These are phyloP conservation scores for Corella eumyota DNA, from an alignment of 23 tunicate species.

Conservation along the genomic window DNA sequence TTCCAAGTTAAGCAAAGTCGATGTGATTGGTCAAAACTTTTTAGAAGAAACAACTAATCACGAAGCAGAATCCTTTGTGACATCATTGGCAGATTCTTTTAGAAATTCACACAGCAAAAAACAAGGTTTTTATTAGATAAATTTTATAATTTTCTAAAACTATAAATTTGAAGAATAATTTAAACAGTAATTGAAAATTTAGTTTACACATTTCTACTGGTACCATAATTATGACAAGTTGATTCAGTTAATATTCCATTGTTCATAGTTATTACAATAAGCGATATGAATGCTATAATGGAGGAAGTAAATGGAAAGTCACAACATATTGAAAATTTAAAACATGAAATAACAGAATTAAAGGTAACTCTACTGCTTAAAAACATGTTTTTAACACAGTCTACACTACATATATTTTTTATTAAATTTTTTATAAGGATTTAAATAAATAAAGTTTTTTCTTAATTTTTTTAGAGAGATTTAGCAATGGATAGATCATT, in stretches of 20 bases:
- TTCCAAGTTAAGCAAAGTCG: too few relatives aligned
- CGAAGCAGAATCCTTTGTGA: slow-evolving; percentile 21
- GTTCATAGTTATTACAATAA: slow-evolving; percentile 8
- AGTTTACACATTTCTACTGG: not conserved
- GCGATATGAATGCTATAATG: slow-evolving; percentile 11
- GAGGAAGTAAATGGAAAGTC: slow-evolving; percentile 18
- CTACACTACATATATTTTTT: not conserved
- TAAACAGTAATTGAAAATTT: too few relatives aligned
- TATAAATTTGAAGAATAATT: too few relatives aligned
- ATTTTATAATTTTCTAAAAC: too few relatives aligned
- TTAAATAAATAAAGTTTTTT: too few relatives aligned
- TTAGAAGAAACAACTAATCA: too few relatives aligned
- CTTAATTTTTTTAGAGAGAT: slow-evolving; percentile 1
- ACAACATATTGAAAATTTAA: slow-evolving; percentile 18
- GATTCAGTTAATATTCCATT: too few relatives aligned
- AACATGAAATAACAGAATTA: slow-evolving; percentile 7
- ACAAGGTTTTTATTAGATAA: slow-evolving; percentile 10
- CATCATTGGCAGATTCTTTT: slow-evolving; percentile 48
- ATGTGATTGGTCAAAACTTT: too few relatives aligned
- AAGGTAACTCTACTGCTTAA: slow-evolving; percentile 3
- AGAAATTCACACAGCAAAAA: slow-evolving; percentile 24
- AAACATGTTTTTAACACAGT: not conserved
- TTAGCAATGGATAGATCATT: not conserved
- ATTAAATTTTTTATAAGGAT: too few relatives aligned
- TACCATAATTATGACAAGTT: not conserved